Percentiles rank a stretch among this genome's conserved stretches.
Conservation (phyloP, 2,888 invertebrate species). For the Synanthedon tipuliformis region DNA sequence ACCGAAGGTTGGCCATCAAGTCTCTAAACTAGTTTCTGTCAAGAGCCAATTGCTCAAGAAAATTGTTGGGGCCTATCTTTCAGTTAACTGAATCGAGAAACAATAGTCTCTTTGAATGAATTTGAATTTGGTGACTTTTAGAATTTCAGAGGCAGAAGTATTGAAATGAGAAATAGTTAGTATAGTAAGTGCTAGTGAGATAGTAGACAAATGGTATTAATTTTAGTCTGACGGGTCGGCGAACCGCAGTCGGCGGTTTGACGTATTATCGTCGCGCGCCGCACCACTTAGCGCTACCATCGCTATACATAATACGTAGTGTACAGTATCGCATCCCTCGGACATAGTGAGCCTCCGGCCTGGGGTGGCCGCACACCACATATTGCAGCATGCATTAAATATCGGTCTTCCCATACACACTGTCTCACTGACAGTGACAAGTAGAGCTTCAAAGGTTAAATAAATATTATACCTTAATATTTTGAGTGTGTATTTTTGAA, state of each 20-base stretch:
- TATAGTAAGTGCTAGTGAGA: too few species aligned
- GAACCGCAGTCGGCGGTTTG: constrained; percentile 44
- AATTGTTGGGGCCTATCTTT: neutral
- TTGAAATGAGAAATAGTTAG: constrained; percentile 14
- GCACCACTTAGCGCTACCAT: constrained; percentile 35
- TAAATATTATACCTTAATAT: too few species aligned
- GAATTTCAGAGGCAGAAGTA: constrained; percentile 12
- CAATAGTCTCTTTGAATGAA: neutral
- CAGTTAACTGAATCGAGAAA: neutral
- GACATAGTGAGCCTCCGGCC: constrained; percentile 16
- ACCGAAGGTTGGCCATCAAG: too few species aligned
- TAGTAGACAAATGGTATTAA: constrained; percentile 24
- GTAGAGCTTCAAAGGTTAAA: too few species aligned
- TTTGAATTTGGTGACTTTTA: neutral
- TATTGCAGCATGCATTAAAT: constrained; percentile 2
- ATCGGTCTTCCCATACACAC: constrained; percentile 12
- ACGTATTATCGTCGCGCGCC: constrained; percentile 45
- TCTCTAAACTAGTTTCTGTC: too few species aligned
- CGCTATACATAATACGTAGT: neutral
- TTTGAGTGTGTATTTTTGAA: too few species aligned
- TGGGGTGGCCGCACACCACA: constrained; percentile 1
- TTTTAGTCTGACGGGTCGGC: constrained; percentile 25
- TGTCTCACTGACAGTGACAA: neutral
- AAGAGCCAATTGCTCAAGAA: too few species aligned
- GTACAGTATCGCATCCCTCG: constrained; percentile 5